Base-by-base conservation (phyloP, 2,113 vertebrate genomes). In the Nothoprocta pentlandii region DNA sequence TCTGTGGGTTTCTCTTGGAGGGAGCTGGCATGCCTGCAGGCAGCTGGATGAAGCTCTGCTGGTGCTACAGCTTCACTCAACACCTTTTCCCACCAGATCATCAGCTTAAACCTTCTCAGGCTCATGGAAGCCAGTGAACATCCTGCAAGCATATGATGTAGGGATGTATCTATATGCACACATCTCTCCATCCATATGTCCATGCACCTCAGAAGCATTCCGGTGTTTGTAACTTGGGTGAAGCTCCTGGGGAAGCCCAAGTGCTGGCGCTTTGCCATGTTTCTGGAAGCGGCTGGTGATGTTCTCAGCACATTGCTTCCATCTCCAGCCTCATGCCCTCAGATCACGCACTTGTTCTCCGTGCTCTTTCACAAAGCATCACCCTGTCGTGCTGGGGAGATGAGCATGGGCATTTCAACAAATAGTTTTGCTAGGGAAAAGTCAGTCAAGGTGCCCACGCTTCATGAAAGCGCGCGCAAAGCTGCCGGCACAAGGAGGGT, bases 61-160 rank as follows among this genome's bases (percentile, higher is more conserved):
- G 90, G 28, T 85, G 69, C 80, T 56, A 90, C 12, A 90, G 36
- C 32, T 88, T 17, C 82, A 23, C 0, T 0, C 58, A 66, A 83
- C 12, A 7, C 3, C 34, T 34, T 34, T 44, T 49, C 25, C 0
- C 44, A 56, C n/a, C 22, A 86, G 42, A 90, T 90, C 42, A 84
- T 46, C 69, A 92, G 66, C 44, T 86, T 87, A 93, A 90, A 90
- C 25, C 28, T 89, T 81, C 64, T 87, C 74, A 58, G 42, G 89
- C 92, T 92, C 44, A 70, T 86, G 87, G 85, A 94, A 92, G 22
- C 69, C 71, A 59, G 21, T 66, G 6, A 69, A 81, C 42, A 92
- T 94, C 86, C 42, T 28, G 76, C n/a, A 93, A 93, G 85, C 84
- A 84, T 91, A 87, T 73, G 86, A 58, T 74, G 88, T 70, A 39